Base-by-base conservation (phyloP, 1,140 invertebrate species). In the Lucilia sericata region DNA sequence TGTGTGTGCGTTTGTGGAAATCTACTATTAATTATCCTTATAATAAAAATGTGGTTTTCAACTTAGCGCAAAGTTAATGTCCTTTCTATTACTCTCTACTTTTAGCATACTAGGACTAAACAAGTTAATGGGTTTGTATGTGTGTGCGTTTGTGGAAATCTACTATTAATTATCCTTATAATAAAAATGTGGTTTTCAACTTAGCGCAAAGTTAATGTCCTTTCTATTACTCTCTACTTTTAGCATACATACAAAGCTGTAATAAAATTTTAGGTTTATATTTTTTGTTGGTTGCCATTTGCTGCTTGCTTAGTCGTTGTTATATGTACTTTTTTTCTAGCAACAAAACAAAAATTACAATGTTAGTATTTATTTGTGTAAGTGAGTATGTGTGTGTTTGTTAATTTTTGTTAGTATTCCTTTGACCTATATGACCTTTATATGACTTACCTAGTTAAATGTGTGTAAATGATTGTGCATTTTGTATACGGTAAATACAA, bases 361-460 rank as follows among this genome's bases (percentile, higher is more conserved):
- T 70, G 21, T 70, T 21, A 10, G 19, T 60, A 14, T 60, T 60
- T 60, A n/a, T 60, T 60, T 60, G 51, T 14, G 60, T 30, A 3
- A 2, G 3, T 30, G 25, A 30, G 25, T 30, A 3, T 30, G 25
- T 30, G 25, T 30, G 25, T 30, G 25, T 30, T 30, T 1, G 25
- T 70, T 19, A 17, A 21, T 70, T 70, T 70, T 70, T 70, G n/a
- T 70, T 70, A 21, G n/a, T 70, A n/a, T 70, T 70, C n/a, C 19
- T 70, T 25, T 80, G 76, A 80, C 76, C 76, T 49, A 80, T 80
- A 49, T 80, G 76, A 80, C 76, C 76, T 80, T 80, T 80, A 80
- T 80, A 80, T 49, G 65, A 80, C 76, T 80, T 80, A 80, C 76
- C 76, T 80, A 80, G n/a, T 80, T 80, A 80, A 42, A 25, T 47